Percentiles rank a stretch among this genome's conserved stretches.
Conservation (phyloP, 2,797 vertebrate species). For the Aphelocoma californica region DNA sequence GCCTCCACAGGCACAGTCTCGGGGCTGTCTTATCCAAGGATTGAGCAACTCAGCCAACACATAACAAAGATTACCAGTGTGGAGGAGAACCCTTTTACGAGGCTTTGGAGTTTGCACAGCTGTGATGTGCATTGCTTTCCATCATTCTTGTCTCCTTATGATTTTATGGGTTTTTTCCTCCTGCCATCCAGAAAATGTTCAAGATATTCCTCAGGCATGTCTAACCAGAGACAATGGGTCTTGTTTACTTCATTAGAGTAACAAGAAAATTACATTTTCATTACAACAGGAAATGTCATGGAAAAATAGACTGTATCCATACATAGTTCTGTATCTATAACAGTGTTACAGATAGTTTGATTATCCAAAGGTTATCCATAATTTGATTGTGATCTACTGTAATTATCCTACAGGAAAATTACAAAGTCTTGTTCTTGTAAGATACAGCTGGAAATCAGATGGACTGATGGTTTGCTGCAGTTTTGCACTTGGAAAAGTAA, state of each 20-base stretch:
- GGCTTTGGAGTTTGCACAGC: background rate
- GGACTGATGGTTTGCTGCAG: background rate
- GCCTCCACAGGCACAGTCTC: background rate
- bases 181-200: background rate
- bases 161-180: background rate
- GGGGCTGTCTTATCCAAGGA: constrained; percentile 12
- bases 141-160: background rate
- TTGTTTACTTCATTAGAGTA: background rate
- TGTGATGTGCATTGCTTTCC: background rate
- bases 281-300: background rate
- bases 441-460: background rate
- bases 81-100: background rate
- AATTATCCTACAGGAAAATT: background rate
- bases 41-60: constrained; percentile 3
- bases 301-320: background rate
- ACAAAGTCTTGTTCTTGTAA: background rate
- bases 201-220: background rate
- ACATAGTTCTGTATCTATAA: background rate
- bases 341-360: no score
- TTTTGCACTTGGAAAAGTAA: background rate
- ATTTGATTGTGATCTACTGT: background rate
- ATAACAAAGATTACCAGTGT: background rate
- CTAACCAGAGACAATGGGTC: background rate
- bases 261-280: background rate
- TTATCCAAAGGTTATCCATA: background rate